These are phyloP conservation scores for Corticium candelabrum DNA, from an alignment of 37 sponge, comb jelly and placozoan genomes.

Conservation along the genomic window DNA sequence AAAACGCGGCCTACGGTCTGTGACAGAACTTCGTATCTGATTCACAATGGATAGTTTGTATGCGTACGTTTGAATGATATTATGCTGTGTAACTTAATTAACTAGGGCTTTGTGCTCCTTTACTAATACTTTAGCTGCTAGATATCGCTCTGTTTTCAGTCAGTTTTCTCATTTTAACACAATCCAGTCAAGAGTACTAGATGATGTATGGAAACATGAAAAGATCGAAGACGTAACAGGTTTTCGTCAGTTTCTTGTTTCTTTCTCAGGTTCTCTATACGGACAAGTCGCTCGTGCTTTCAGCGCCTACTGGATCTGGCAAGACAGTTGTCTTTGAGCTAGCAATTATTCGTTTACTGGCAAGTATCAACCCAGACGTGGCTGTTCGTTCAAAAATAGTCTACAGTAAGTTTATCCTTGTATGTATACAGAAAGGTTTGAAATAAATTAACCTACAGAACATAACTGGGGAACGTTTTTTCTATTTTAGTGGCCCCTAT, in stretches of 20 bases:
- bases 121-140: slow-evolving; percentile 36
- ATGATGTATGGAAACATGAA: too few species aligned
- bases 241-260: background rate
- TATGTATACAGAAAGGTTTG: background rate
- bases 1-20: too few species aligned
- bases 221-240: background rate
- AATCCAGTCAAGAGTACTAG: slow-evolving; percentile 91
- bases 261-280: slow-evolving; percentile 68
- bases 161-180: slow-evolving; percentile 79
- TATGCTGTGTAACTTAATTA: background rate
- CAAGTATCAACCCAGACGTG: background rate
- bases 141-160: slow-evolving; percentile 58
- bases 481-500: slow-evolving; percentile 75
- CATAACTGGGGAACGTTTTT: background rate
- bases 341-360: slow-evolving; percentile 80
- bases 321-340: slow-evolving; percentile 95
- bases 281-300: slow-evolving; percentile 64
- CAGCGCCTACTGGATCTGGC: slow-evolving; percentile 97
- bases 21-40: too few species aligned
- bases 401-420: slow-evolving; percentile 43
- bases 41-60: too few species aligned
- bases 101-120: background rate
- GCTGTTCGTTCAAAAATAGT: slow-evolving; percentile 41
- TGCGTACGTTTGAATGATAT: too few species aligned
- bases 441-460: background rate